A percentile compares a stretch with the other conserved stretches of the same genome.
These are phyloP conservation scores for Calvadosia cruxmelitensis DNA, from an alignment of 30 jellyfish, hydroid and myxozoan species.

Conservation along the genomic window DNA sequence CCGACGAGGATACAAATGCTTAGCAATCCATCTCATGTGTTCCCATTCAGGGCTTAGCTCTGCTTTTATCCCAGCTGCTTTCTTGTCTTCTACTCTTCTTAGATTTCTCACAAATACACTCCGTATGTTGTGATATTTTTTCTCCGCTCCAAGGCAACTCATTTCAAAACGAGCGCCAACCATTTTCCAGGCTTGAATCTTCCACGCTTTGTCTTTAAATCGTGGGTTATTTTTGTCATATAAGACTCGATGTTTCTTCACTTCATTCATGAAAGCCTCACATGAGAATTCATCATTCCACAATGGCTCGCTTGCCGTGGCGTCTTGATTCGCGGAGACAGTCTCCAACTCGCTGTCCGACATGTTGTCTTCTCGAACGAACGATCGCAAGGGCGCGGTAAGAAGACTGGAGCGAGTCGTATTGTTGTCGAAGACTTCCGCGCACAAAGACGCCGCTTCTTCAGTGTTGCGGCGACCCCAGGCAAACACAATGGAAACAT, in stretches of 20 bases:
- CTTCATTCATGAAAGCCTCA: background rate
- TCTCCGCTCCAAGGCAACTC: constrained; percentile 1
- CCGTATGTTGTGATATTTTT: background rate
- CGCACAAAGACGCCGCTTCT: too few relatives aligned
- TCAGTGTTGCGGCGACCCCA: too few relatives aligned
- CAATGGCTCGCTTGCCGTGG: background rate
- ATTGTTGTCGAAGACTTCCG: too few relatives aligned
- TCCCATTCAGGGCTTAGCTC: background rate
- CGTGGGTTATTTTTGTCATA: background rate
- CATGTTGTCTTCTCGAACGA: background rate
- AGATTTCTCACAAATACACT: background rate
- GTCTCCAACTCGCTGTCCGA: constrained; percentile 1
- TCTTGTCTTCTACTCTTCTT: background rate
- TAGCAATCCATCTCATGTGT: background rate
- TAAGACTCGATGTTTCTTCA: background rate
- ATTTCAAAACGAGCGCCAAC: background rate
- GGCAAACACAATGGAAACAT: too few relatives aligned
- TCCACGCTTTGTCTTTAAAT: background rate
- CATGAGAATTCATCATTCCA: background rate
- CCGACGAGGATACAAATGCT: background rate
- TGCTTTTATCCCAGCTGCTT: background rate
- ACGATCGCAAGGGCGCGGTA: background rate
- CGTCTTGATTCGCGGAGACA: background rate
- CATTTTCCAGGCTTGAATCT: background rate
- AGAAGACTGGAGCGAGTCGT: too few relatives aligned